These are phyloP conservation scores for Girardia tigrina DNA, from an alignment of 2,888 invertebrate genomes.

Conservation along the genomic window DNA sequence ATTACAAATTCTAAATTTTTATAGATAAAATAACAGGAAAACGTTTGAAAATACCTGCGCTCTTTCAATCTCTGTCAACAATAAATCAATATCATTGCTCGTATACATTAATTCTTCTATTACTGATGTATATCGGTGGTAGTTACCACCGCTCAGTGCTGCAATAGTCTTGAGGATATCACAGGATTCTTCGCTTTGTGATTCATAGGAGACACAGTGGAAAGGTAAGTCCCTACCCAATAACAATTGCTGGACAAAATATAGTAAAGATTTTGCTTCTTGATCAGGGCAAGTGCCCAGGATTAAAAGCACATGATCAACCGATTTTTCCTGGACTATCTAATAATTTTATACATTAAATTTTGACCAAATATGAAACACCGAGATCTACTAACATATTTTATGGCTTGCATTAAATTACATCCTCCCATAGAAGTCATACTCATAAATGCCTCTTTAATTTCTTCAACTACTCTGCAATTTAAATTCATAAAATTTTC, in stretches of 20 bases:
- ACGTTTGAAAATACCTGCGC: slow-evolving; percentile 40
- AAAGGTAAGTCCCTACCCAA: slow-evolving; percentile 43
- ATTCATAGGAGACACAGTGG: slow-evolving; percentile 49
- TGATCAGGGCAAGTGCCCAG: slow-evolving; percentile 44
- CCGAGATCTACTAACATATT: slow-evolving; percentile 40
- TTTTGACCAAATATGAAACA: background rate
- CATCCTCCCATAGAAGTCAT: slow-evolving; percentile 45
- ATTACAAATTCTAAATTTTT: too few species aligned
- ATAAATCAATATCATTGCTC: slow-evolving; percentile 48
- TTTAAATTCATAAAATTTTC: slow-evolving; percentile 44
- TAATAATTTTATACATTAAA: background rate
- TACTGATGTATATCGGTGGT: slow-evolving; percentile 48
- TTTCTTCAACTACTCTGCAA: slow-evolving; percentile 41
- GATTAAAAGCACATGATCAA: slow-evolving; percentile 34
- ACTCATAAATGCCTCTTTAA: slow-evolving; percentile 33
- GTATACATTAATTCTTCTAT: slow-evolving; percentile 50
- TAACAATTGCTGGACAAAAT: slow-evolving; percentile 46
- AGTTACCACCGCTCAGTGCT: slow-evolving; percentile 46
- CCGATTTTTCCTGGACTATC: slow-evolving; percentile 3
- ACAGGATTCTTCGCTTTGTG: slow-evolving; percentile 40
- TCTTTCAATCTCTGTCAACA: slow-evolving; percentile 47
- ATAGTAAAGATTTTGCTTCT: slow-evolving; percentile 44
- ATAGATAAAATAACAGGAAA: too few species aligned
- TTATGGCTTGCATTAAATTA: slow-evolving; percentile 47
- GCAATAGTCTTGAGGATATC: slow-evolving; percentile 43